Evolutionary conservation across 2,113 vertebrate genomes (phyloP).

Genomic region (Otocyon megalotis): DNA sequence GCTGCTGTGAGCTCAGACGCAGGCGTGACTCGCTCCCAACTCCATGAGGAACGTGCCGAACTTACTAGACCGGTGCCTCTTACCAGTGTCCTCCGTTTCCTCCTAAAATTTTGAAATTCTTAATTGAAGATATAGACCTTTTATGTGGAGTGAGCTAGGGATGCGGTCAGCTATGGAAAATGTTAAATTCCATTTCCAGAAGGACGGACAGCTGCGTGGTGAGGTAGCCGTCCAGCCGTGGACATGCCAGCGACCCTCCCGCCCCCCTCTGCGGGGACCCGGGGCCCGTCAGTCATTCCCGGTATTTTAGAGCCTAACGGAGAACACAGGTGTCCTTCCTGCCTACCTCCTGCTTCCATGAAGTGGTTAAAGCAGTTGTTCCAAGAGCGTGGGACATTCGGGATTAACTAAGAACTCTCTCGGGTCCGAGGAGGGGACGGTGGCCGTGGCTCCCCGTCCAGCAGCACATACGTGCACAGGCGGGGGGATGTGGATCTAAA

Average conservation of each 20-base stretch:
- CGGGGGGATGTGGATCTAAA: fast-evolving
- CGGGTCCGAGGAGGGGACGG: too few species aligned
- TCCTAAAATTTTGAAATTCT: neutral
- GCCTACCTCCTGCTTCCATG: neutral
- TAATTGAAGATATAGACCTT: neutral
- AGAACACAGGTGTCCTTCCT: neutral
- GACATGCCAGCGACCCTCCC: too few species aligned
- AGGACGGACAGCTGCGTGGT: fast-evolving
- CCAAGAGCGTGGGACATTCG: neutral
- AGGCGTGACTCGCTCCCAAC: neutral
- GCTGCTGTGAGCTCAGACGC: neutral
- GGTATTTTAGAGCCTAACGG: neutral
- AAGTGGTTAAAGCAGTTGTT: neutral
- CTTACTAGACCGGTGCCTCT: neutral
- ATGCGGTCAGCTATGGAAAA: neutral
- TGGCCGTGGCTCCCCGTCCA: fast-evolving
- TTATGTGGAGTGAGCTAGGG: neutral
- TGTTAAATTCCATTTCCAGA: neutral
- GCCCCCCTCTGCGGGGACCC: too few species aligned
- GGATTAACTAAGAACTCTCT: neutral
- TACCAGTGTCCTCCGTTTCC: neutral
- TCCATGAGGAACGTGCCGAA: fast-evolving
- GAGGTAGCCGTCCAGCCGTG: fast-evolving
- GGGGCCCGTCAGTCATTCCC: too few species aligned
- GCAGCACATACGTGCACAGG: fast-evolving